Percentiles rank a stretch among this genome's conserved stretches.
Evolutionary conservation across 2,888 invertebrate genomes (phyloP).

Genomic region (Punctoribates punctum): DNA sequence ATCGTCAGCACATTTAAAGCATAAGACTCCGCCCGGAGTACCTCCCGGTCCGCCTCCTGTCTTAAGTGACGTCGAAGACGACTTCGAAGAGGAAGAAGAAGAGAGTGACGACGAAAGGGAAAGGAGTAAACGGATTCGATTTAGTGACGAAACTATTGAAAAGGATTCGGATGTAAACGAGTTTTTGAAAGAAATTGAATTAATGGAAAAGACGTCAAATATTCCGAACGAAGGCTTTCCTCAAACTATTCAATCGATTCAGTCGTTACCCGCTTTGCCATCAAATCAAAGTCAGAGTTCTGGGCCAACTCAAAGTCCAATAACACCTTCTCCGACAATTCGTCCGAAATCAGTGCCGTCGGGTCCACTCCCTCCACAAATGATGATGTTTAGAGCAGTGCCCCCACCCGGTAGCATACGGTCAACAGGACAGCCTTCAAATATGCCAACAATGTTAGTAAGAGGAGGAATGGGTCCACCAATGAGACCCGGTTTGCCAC

Average conservation of each 20-base stretch:
- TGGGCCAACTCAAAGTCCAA: constrained; percentile 56
- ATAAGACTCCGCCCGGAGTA: constrained; percentile 68
- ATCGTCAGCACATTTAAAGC: neutral
- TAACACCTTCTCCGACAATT: constrained; percentile 48
- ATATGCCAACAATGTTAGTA: neutral
- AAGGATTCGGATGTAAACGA: constrained; percentile 53
- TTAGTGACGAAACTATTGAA: constrained; percentile 59
- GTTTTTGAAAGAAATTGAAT: constrained; percentile 44
- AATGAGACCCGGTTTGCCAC: constrained; percentile 40
- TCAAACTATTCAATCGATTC: constrained; percentile 12
- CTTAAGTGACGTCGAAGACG: constrained; percentile 61
- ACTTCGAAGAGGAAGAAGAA: constrained; percentile 37
- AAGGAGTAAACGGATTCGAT: constrained; percentile 59
- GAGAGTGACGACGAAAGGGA: constrained; percentile 52
- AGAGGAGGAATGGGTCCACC: constrained; percentile 47
- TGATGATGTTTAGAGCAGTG: constrained; percentile 53
- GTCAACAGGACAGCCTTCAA: constrained; percentile 53
- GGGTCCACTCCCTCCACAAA: constrained; percentile 48
- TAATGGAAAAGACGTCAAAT: constrained; percentile 49
- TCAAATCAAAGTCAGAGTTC: constrained; percentile 55
- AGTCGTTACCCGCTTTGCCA: neutral
- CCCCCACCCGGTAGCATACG: constrained; percentile 59
- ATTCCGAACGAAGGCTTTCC: neutral
- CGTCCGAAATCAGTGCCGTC: constrained; percentile 48
- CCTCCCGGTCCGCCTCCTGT: constrained; percentile 80